phyloP scores from a whole-genome alignment of 2,113 vertebrate genomes.

The Andinoacara biseriatus region DNA sequence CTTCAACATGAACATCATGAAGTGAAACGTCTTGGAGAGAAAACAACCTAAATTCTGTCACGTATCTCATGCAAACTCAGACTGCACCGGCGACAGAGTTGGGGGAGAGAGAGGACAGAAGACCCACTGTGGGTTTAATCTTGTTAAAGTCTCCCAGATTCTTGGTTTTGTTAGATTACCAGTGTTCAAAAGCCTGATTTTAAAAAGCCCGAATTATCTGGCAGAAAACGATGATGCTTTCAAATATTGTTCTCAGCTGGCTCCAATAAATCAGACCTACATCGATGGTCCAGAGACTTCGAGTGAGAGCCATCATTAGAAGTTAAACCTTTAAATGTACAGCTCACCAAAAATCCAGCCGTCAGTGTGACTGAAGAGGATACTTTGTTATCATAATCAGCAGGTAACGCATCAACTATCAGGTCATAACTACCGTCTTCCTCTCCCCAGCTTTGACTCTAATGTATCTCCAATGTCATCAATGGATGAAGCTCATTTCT shows the following conservation, averaged over 20 bases:
- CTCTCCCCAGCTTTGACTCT: conserved; percentile 42
- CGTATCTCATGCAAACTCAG: too few relatives aligned
- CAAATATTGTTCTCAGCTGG: not conserved
- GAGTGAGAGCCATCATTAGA: not conserved
- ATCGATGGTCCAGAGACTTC: not conserved
- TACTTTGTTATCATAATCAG: conserved; percentile 6
- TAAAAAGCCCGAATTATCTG: not conserved
- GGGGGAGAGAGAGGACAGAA: too few relatives aligned
- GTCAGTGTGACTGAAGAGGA: not conserved
- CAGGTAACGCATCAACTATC: conserved; percentile 2
- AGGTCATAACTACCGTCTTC: conserved; percentile 21
- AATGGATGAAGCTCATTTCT: conserved; percentile 69
- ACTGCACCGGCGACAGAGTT: too few relatives aligned
- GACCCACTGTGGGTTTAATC: not conserved
- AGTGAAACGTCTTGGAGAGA: too few relatives aligned
- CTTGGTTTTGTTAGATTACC: fast-evolving
- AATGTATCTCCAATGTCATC: conserved; percentile 69
- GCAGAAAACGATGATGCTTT: not conserved
- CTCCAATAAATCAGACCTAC: conserved; percentile 4
- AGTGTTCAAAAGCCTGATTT: not conserved
- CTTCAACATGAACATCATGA: too few relatives aligned
- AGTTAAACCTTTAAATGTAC: not conserved
- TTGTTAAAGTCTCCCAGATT: not conserved
- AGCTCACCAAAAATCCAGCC: fast-evolving
- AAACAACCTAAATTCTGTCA: too few relatives aligned